A percentile compares a stretch with the other conserved stretches of the same genome.
Evolutionary conservation across 2,797 vertebrate species (phyloP).

Genomic region (Australoheros facetus): DNA sequence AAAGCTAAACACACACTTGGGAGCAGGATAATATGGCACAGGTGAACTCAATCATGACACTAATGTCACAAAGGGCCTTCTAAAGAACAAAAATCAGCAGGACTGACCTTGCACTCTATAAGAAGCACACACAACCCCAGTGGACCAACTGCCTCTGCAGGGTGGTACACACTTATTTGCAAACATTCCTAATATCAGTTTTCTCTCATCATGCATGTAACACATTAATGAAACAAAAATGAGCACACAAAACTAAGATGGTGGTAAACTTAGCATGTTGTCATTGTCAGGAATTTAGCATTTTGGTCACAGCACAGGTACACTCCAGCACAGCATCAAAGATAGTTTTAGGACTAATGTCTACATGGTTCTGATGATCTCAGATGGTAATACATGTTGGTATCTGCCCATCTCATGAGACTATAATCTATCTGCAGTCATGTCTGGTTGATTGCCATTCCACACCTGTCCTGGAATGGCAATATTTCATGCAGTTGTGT

Average conservation of each 20-base stretch:
- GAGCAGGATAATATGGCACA: background rate
- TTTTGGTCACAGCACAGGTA: too few relatives aligned
- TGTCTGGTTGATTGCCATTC: background rate
- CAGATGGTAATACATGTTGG: background rate
- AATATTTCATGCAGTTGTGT: background rate
- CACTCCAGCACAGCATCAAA: background rate
- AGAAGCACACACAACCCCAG: background rate
- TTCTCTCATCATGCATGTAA: background rate
- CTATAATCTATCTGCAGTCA: background rate
- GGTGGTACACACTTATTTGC: background rate
- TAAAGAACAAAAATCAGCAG: background rate
- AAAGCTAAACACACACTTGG: too few relatives aligned
- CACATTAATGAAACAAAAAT: background rate
- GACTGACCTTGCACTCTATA: background rate
- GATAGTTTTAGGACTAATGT: background rate
- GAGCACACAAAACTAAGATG: background rate
- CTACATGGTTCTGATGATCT: background rate
- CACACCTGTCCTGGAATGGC: background rate
- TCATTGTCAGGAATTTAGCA: too few relatives aligned
- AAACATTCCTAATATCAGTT: too few relatives aligned
- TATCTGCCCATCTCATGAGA: background rate
- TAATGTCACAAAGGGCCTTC: background rate
- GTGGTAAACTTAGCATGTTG: too few relatives aligned
- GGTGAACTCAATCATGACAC: background rate
- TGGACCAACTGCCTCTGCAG: background rate